These are phyloP conservation scores for Chelidonichthys spinosus DNA, from an alignment of 2,797 vertebrate genomes.

Conservation along the genomic window DNA sequence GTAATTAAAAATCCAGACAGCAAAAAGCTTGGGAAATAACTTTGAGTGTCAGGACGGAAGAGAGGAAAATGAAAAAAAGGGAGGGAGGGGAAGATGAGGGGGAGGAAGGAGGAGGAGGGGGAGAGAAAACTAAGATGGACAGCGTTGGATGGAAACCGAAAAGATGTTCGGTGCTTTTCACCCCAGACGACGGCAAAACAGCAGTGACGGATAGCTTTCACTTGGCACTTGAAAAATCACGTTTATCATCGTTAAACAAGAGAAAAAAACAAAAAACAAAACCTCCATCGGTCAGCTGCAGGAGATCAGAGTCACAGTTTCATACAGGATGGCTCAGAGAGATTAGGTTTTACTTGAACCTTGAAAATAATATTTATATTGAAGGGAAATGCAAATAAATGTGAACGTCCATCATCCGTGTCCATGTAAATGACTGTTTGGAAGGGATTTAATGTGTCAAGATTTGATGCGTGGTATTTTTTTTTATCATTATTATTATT, in stretches of 20 bases:
- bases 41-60: slow-evolving; percentile 38
- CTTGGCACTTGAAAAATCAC: background rate
- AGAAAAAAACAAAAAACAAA: background rate
- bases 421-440: background rate
- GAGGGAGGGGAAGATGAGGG: slow-evolving; percentile 39
- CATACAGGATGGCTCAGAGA: background rate
- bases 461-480: background rate
- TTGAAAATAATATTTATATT: background rate
- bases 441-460: background rate
- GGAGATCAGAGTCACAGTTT: no score
- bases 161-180: slow-evolving; percentile 1
- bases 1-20: slow-evolving; percentile 86
- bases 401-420: no score
- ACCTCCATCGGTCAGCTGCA: background rate
- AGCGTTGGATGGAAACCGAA: background rate
- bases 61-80: slow-evolving; percentile 27
- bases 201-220: slow-evolving; percentile 7
- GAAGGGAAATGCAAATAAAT: background rate
- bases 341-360: background rate
- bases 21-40: slow-evolving; percentile 61
- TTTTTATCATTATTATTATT: background rate
- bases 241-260: background rate
- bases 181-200: background rate
- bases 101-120: slow-evolving; percentile 19
- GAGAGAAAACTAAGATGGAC: slow-evolving; percentile 23